A percentile compares a stretch with the other conserved stretches of the same genome.
These are phyloP conservation scores for Dipodomys ordii DNA, from an alignment of 2,113 vertebrate genomes.

Conservation along the genomic window DNA sequence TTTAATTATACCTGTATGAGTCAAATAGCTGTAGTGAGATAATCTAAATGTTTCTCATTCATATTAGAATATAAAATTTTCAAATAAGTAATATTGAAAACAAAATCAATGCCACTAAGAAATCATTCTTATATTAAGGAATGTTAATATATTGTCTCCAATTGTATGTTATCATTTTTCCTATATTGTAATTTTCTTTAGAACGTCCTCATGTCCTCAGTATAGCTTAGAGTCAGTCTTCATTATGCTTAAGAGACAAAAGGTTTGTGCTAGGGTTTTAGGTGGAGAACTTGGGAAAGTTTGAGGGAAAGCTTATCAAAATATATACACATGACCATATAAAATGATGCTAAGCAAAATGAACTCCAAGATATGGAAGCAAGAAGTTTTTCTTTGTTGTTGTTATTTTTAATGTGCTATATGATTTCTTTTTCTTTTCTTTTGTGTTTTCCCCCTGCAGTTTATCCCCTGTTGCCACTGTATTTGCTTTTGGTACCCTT, in stretches of 20 bases:
- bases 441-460: no score
- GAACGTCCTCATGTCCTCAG: not conserved
- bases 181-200: not conserved
- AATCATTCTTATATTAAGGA: slow-evolving; percentile 25
- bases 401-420: no score
- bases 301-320: not conserved
- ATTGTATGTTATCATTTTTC: not conserved
- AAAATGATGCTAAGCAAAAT: no score
- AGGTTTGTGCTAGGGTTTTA: not conserved
- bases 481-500: no score
- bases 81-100: not conserved
- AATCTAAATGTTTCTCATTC: slow-evolving; percentile 17
- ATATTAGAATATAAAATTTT: not conserved
- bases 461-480: no score
- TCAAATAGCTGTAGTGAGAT: slow-evolving; percentile 3
- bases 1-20: not conserved
- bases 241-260: not conserved
- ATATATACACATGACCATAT: not conserved
- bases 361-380: no score
- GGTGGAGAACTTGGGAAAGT: not conserved
- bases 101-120: not conserved
- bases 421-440: no score
- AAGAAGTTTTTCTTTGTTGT: no score
- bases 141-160: not conserved
- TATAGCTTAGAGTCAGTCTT: not conserved